Base-by-base conservation (phyloP, 2,888 invertebrate species). In the Carabus problematicus region DNA sequence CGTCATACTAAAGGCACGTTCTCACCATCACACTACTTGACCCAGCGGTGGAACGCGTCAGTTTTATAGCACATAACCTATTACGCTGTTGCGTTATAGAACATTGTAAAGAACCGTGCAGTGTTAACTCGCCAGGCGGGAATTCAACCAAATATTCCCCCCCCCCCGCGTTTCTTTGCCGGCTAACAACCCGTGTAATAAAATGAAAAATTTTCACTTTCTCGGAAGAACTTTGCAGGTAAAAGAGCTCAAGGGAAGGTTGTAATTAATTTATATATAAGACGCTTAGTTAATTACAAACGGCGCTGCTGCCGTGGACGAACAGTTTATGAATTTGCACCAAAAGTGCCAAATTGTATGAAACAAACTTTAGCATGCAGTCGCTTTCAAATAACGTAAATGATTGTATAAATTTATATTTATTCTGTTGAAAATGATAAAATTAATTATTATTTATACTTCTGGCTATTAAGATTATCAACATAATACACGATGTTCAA, bases 221-320 rank as follows among this genome's bases (percentile, higher is more conserved):
- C 59, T 52, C 42, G 19, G 59, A 8, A 19, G 11, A 16, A 42
- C 9, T 59, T 42, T 43, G 14, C 59, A 59, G 59, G 42, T 42
- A 42, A 18, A 40, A 59, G 12, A 49, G 43, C 42, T 67, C 47
- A 12, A 56, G 45, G 47, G 49, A 42, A 12, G 18, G 19, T 60
- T 59, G 39, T 52, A 67, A 67, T 67, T 67, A 67, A 67, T 67
- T 67, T 67, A 56, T 56, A 56, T 40, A 29, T 45, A 14, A 45
- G 45, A 14, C n/a, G 14, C 7, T 45, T 14, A 45, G 45, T 45
- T 45, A 45, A 45, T 29, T 29, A 29, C 29, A 2, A 29, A 29
- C 29, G 29, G 6, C 29, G 29, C 29, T 29, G 29, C 29, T 29
- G 29, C 29, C 29, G 29, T 29, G 29, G 29, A 29, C 29, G 29